Base-by-base conservation (phyloP, 1,140 invertebrate species). In the Ladona fulva region DNA sequence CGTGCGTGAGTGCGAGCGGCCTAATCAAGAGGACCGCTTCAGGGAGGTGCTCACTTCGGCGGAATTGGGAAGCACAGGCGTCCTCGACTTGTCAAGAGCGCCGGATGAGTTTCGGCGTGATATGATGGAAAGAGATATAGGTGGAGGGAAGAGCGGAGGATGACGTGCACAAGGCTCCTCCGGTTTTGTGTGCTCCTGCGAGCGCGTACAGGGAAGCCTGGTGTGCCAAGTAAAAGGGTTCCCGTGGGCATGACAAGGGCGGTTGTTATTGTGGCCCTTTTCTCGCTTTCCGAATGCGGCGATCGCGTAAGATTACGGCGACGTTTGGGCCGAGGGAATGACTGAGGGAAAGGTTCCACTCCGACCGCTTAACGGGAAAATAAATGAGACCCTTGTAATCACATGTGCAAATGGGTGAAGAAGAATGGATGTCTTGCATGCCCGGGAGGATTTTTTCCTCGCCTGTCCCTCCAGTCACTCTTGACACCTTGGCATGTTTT, bases 261-360 rank as follows among this genome's bases (percentile, higher is more conserved):
- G n/a, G n/a, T 12, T 66, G 52, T 66, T 66, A 66, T 66, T 12
- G 14, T 22, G 52, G 16, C 52, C 52, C 12, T 19, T 22, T 66
- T 19, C n/a, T 12, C 52, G 12, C 52, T 66, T 22, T 66, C 16
- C 52, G 29, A 37, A 37, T 37, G 29, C n/a, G 52, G 52, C 52
- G n/a, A 66, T 19, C 52, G 52, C 52, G 52, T 66, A 22, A 66
- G 52, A 66, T 66, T 66, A 66, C 16, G 52, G 52, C 3, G 52
- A 37, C 29, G 29, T 37, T 37, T 66, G 52, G 52, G 44, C 44
- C n/a, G n/a, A n/a, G n/a, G 24, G 74, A 78, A 75, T 37, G 78
- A 37, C 25, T 19, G 74, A 52, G 29, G 29, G 42, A 42, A 29
- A 37, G 29, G 29, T 37, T 37, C n/a, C n/a, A n/a, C n/a, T n/a